These are phyloP conservation scores for Hipposideros armiger DNA, from an alignment of 2,113 vertebrate genomes.

Conservation along the genomic window DNA sequence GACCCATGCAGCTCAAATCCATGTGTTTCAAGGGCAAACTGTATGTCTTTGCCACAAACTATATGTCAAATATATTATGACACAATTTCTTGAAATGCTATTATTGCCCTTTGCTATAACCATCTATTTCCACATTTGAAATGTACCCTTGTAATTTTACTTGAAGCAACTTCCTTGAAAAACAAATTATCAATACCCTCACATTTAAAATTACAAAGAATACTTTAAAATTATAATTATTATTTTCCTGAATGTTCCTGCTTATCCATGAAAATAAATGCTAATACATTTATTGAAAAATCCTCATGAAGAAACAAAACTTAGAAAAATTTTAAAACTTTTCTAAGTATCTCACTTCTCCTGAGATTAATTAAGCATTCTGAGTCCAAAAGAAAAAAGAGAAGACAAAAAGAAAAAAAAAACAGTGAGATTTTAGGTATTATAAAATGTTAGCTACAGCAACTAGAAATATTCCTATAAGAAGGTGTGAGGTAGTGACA, in stretches of 20 bases:
- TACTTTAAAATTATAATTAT: neutral
- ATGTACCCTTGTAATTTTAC: neutral
- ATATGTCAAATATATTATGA: slow-evolving; percentile 79
- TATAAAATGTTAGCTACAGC: neutral
- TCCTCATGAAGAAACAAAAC: neutral
- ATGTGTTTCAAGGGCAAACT: neutral
- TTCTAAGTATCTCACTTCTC: neutral
- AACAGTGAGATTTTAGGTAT: neutral
- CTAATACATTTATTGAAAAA: neutral
- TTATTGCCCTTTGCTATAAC: neutral
- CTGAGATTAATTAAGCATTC: neutral
- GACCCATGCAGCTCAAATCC: neutral
- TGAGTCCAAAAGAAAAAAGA: neutral
- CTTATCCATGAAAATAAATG: neutral
- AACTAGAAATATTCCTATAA: neutral
- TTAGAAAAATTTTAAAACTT: neutral
- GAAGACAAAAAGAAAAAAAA: too few species aligned
- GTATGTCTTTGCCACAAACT: slow-evolving; percentile 65
- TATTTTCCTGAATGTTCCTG: neutral
- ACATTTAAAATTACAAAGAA: slow-evolving; percentile 11
- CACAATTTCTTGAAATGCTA: neutral
- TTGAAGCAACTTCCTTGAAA: slow-evolving; percentile 17
- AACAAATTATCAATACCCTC: neutral
- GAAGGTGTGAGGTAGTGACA: fast-evolving
- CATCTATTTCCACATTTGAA: slow-evolving; percentile 45